phyloP scores from a whole-genome alignment of 2,113 vertebrate species.

The Guaruba guarouba region DNA sequence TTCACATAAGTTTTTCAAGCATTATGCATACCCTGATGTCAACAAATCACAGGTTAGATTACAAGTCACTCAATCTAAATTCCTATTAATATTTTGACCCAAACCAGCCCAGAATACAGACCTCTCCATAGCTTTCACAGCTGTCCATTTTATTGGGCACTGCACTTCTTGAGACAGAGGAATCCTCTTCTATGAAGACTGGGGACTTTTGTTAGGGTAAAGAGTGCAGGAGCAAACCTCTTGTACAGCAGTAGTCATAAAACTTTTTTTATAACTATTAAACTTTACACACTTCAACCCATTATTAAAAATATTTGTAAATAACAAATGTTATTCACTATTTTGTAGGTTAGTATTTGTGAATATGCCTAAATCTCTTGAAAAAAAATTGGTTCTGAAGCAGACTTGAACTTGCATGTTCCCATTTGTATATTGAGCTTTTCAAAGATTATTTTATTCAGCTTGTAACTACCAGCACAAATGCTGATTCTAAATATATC shows the following conservation, averaged over 20 bases:
- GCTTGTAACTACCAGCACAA: conserved; percentile 69
- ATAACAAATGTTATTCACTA: not conserved
- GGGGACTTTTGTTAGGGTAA: not conserved
- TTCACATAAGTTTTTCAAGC: conserved; percentile 33
- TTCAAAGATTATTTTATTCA: conserved; percentile 74
- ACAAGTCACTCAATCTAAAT: not conserved
- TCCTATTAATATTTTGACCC: not conserved
- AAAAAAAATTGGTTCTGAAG: not conserved
- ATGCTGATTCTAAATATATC: conserved; percentile 79
- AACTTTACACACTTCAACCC: not conserved
- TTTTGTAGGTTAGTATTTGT: not conserved
- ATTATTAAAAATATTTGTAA: not conserved
- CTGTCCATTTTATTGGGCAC: not conserved
- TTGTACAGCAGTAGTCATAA: not conserved
- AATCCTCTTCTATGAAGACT: not conserved
- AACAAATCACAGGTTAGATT: conserved; percentile 24
- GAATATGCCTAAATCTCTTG: not conserved
- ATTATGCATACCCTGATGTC: not conserved
- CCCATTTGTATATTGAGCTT: conserved; percentile 57
- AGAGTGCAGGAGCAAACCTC: not conserved
- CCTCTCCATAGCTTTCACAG: not conserved
- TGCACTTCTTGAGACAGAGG: not conserved
- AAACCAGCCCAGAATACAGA: not conserved
- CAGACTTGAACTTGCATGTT: not conserved
- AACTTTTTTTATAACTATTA: not conserved